These are phyloP conservation scores for Lomographa bimaculata DNA, from an alignment of 2,888 invertebrate genomes.

Conservation along the genomic window DNA sequence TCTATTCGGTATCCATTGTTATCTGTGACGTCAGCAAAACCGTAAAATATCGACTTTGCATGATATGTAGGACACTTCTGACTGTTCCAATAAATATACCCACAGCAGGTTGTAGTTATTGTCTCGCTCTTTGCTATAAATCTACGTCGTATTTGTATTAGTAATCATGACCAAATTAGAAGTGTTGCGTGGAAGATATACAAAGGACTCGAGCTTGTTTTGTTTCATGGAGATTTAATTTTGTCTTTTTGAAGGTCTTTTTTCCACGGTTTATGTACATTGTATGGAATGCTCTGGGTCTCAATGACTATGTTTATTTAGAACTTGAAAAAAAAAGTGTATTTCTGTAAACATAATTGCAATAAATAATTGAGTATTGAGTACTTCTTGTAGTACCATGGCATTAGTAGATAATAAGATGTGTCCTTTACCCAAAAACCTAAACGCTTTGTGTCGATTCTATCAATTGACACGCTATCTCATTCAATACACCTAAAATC, in stretches of 20 bases:
- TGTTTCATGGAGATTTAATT: constrained; percentile 8
- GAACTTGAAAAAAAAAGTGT: too few relatives aligned
- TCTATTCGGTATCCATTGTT: constrained; percentile 37
- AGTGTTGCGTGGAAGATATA: constrained; percentile 15
- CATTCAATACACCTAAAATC: too few relatives aligned
- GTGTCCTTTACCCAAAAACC: too few relatives aligned
- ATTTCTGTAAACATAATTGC: too few relatives aligned
- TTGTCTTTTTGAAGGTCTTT: constrained; percentile 8
- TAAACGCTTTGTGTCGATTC: too few relatives aligned
- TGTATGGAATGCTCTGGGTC: too few relatives aligned
- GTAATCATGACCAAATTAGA: constrained; percentile 25
- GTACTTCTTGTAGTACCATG: too few relatives aligned
- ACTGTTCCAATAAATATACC: constrained; percentile 19
- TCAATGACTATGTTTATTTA: too few relatives aligned
- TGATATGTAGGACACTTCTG: constrained; percentile 32
- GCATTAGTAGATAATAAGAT: too few relatives aligned
- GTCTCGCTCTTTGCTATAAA: constrained; percentile 22
- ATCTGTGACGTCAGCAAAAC: constrained; percentile 34
- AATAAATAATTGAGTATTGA: too few relatives aligned
- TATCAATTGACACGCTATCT: too few relatives aligned
- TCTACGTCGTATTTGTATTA: constrained; percentile 24
- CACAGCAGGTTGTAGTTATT: constrained; percentile 24
- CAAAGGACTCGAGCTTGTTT: constrained; percentile 9
- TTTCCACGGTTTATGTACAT: neutral
- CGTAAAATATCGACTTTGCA: constrained; percentile 27